phyloP scores from a whole-genome alignment of 2,888 invertebrate species.

The Synanthedon vespiformis region DNA sequence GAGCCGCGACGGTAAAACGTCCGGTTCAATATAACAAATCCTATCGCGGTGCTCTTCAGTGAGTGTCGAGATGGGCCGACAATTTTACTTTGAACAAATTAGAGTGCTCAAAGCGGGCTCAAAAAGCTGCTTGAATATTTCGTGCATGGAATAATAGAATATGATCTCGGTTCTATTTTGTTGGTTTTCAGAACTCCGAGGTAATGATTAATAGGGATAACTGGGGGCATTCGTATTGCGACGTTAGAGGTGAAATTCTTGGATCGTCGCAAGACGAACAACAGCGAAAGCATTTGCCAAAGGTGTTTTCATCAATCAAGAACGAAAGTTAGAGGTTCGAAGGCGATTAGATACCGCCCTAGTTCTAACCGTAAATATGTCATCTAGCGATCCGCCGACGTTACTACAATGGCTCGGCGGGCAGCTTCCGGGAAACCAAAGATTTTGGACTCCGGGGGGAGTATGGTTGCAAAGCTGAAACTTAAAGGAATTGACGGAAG shows the following conservation, averaged over 20 bases:
- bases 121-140: slow-evolving; percentile 57
- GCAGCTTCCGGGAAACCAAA: background rate
- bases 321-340: slow-evolving; percentile 68
- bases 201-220: background rate
- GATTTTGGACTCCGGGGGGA: background rate
- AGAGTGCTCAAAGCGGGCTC: slow-evolving; percentile 64
- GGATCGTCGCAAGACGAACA: slow-evolving; percentile 72
- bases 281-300: slow-evolving; percentile 77
- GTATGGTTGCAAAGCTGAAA: background rate
- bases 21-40: slow-evolving; percentile 25
- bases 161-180: background rate
- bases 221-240: slow-evolving; percentile 16
- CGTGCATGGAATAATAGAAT: background rate
- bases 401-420: background rate
- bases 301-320: slow-evolving; percentile 77
- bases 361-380: slow-evolving; percentile 71
- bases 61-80: slow-evolving; percentile 57
- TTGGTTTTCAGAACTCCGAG: background rate
- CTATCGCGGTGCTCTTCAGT: slow-evolving; percentile 25
- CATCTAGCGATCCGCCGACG: background rate
- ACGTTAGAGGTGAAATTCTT: slow-evolving; percentile 76
- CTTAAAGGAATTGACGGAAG: slow-evolving; percentile 1
- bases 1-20: slow-evolving; percentile 24
- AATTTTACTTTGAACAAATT: background rate
- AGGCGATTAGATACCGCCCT: slow-evolving; percentile 9